Base-by-base conservation (phyloP, 2,888 invertebrate genomes). In the Tineola bisselliella region DNA sequence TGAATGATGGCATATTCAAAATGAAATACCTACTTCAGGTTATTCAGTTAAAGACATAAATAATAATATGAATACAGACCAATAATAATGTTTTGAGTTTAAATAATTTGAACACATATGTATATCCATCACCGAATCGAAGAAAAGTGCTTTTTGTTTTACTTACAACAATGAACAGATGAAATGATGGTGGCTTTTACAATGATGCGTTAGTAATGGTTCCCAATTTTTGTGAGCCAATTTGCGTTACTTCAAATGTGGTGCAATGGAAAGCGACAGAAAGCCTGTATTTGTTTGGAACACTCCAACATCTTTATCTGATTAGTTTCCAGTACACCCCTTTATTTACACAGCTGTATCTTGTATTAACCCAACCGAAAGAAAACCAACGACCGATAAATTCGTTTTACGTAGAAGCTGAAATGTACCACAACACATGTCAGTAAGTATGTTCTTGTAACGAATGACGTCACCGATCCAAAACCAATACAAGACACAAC, bases 401-500 rank as follows among this genome's bases (percentile, higher is more conserved):
- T 81, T 81, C 84, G 79, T 81, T 79, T 80, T 84, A 86, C 73
- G 86, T 77, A 73, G 84, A 84, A 84, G 87, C 87, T 87, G 87
- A 87, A 87, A 87, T 84, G 81, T 84, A 84, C 75, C 81, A 84
- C 76, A 84, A 82, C 76, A 81, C 75, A 81, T 76, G 77, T 82
- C 74, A 82, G 75, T 76, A 73, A 30, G 19, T 48, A 48, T 48
- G 8, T 48, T 48, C 48, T 15, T 6, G 15, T 48, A 17, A 38
- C 38, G 38, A 10, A n/a, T 10, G n/a, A 25, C 6, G 25, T 25
- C 48, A 17, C 48, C n/a, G 17, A 84, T 82, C 79, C 79, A 81
- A 77, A 84, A 87, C 87, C 87, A 86, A 88, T 87, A 87, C 87
- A 88, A 87, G 87, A 88, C 87, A 87, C 87, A 87, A 86, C 87